Conservation (phyloP, 2,797 vertebrate species). For the Saxicola maurus region DNA sequence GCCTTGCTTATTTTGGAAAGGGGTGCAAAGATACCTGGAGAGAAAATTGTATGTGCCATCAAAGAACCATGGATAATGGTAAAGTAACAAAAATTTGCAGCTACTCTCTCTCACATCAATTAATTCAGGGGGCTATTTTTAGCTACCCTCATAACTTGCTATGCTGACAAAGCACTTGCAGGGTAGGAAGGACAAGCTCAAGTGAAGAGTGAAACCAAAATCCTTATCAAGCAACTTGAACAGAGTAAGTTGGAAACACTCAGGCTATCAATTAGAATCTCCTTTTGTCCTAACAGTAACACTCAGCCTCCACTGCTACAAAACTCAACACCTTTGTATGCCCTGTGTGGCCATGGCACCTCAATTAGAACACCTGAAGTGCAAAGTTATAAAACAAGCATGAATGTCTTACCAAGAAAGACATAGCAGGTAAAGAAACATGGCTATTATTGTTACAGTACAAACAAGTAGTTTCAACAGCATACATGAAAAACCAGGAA, state of each 20-base stretch:
- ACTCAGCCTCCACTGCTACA: neutral
- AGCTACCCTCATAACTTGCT: neutral
- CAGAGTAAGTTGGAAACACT: neutral
- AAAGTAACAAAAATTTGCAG: neutral
- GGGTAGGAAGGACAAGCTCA: neutral
- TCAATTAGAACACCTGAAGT: neutral
- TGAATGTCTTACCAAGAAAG: neutral
- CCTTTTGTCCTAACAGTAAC: neutral
- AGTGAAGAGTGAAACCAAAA: neutral
- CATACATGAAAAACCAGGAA: neutral
- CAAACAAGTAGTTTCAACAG: neutral
- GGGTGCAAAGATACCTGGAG: constrained; percentile 91
- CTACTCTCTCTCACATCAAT: neutral
- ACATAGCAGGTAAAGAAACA: neutral
- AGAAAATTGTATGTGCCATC: neutral
- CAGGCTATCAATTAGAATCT: neutral
- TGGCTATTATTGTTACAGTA: neutral
- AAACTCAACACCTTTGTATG: neutral
- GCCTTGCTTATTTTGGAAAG: constrained; percentile 92
- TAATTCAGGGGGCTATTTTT: neutral
- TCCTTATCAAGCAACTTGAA: neutral
- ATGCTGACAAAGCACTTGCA: neutral
- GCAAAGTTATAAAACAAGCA: neutral
- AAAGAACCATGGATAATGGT: neutral
- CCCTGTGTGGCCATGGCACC: neutral